Evolutionary conservation across 2,113 vertebrate species (phyloP), one percentile per base, ranked within the genome.

Genomic region (Hemichromis elongatus): DNA sequence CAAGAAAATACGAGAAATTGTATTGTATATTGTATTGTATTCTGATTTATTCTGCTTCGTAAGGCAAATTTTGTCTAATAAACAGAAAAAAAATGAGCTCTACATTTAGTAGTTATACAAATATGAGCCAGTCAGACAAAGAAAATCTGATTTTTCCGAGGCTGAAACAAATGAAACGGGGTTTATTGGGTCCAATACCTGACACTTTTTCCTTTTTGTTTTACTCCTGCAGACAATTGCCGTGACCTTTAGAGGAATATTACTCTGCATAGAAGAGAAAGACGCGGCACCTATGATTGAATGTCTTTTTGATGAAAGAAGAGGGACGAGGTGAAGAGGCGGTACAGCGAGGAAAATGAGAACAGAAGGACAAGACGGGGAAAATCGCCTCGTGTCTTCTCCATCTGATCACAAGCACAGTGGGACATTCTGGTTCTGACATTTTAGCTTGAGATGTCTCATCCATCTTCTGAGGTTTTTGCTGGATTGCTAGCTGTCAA

Each of bases 241-340:
- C 5, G 13, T 52, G 87, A 87, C 82, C 86, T 89, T 91, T 89
- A 77, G 73, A 87, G 79, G 77, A 82, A 80, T 33, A 68, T 70
- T 42, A 77, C 52, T 53, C 6, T 2, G 40, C 18, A 6, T n/a
- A 13, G 35, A 77, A 37, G 81, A 75, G 55, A 79, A 28, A 12
- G 53, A 30, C 28, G 24, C 12, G 3, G 54, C 5, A 18, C 55
- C 26, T 21, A 10, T 81, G 83, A 84, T 47, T 75, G 81, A 84
- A 75, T 11, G 26, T 2, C 19, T 73, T 16, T 63, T 47, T 84
- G 81, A 91, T 77, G 7, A 75, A 61, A 57, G 37, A 54, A 80
- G 79, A 82, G 40, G 18, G 87, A 63, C 0, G 33, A 66, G 70
- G 73, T 37, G 35, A 28, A 3, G 47, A 75, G 54, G 56, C 10